Percentiles rank a stretch among this genome's conserved stretches.
These are phyloP conservation scores for Buceros bicornis DNA, from an alignment of 2,797 vertebrate genomes.

Conservation along the genomic window DNA sequence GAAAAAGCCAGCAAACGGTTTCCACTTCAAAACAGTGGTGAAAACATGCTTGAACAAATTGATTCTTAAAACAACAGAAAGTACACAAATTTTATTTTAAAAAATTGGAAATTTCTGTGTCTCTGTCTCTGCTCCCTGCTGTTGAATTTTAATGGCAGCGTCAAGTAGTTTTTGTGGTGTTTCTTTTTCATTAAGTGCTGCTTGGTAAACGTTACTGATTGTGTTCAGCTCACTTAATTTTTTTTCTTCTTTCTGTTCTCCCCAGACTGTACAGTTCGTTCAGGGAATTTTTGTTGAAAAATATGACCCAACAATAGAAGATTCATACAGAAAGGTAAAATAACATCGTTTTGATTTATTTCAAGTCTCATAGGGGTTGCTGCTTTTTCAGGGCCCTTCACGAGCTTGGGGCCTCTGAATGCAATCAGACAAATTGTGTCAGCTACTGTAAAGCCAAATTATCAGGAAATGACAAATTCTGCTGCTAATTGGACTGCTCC, in stretches of 20 bases:
- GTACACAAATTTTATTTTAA: accelerated
- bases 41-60: background rate
- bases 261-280: constrained; percentile 98
- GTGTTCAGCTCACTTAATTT: background rate
- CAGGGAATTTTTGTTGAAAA: constrained; percentile 99
- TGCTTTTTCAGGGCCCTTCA: background rate
- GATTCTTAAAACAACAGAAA: background rate
- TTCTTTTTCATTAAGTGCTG: background rate
- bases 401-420: background rate
- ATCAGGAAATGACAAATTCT: background rate
- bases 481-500: background rate
- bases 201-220: background rate
- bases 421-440: background rate
- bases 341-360: accelerated
- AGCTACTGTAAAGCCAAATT: background rate
- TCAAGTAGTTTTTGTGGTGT: background rate
- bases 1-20: background rate
- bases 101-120: accelerated
- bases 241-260: constrained; percentile 40
- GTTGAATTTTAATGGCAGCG: background rate
- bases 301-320: constrained; percentile 99
- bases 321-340: constrained; percentile 98
- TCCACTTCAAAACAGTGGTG: background rate
- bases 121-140: background rate
- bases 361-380: background rate